Evolutionary conservation across 2,797 vertebrate genomes (phyloP), one percentile per base, ranked within the genome.

Genomic region (Myotis daubentonii): DNA sequence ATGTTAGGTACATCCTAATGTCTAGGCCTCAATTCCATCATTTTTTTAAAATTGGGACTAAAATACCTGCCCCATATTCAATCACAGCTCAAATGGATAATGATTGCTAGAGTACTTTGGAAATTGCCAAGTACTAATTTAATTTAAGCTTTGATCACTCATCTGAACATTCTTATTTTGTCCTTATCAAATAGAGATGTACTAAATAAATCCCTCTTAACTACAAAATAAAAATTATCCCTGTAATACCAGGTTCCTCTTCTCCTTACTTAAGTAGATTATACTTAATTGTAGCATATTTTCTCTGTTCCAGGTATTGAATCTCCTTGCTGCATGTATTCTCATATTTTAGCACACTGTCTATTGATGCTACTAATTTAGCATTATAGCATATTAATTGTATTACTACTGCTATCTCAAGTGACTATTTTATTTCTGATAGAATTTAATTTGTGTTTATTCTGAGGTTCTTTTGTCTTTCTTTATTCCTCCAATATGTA

Each of bases 131-230:
- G 25, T 57, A 55, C 47, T 85, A 4, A 76, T 86, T 83, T 38
- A 75, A 57, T 89, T n/a, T 83, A 91, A 93, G 60, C 20, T 87
- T 70, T 83, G 71, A 28, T 92, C 49, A 74, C 60, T 82, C 38
- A 66, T 82, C 8, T 53, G 6, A 44, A 53, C 28, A 33, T 72
- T 89, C 38, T 82, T 88, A 70, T 78, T 95, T 53, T 76, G 38
- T 78, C 7, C 66, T 78, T 90, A 92, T 85, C 15, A 38, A 76
- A 62, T 60, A 44, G 57, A 71, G 6, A 0, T 85, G 9, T 87
- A 84, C 53, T 83, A 93, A 92, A 78, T 83, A 86, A 85, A 78
- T 38, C 41, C 28, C 88, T 85, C 53, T 47, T 95, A 22, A 82
- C 51, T 82, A 86, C 36, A 86, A 51, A 81, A 57, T 80, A 87